Percentiles rank a stretch among this genome's conserved stretches.
phyloP scores from a whole-genome alignment of 2,888 invertebrate genomes.

The Epinotia bilunana region DNA sequence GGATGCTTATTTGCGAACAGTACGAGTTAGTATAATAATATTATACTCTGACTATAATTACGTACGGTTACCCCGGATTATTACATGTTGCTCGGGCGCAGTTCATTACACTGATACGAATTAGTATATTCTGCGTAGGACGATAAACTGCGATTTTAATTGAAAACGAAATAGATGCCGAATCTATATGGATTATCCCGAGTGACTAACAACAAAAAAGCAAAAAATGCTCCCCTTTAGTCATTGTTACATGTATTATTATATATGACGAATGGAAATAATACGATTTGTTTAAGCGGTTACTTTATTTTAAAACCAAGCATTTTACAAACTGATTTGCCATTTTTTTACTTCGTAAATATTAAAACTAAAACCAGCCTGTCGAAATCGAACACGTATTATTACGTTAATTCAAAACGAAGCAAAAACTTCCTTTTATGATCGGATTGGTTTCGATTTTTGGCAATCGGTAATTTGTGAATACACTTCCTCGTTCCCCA shows the following conservation, averaged over 20 bases:
- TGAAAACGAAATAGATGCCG: conserved; percentile 41
- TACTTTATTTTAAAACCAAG: no score
- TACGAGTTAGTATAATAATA: conserved; percentile 4
- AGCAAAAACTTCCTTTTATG: conserved; percentile 55
- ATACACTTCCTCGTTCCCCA: conserved; percentile 74
- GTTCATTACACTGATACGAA: conserved; percentile 61
- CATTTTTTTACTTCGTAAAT: neutral
- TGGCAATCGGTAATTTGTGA: conserved; percentile 69
- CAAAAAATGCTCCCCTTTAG: conserved; percentile 12
- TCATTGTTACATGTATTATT: neutral
- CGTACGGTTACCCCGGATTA: conserved; percentile 42
- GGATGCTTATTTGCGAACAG: conserved; percentile 29
- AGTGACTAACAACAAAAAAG: neutral
- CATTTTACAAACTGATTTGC: neutral
- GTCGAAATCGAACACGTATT: conserved; percentile 65
- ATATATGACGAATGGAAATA: neutral
- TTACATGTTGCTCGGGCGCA: conserved; percentile 34
- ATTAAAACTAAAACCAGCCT: conserved; percentile 65
- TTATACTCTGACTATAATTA: conserved; percentile 29
- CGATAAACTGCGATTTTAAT: conserved; percentile 60
- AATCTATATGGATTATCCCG: neutral
- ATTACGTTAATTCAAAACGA: conserved; percentile 56
- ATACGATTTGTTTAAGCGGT: neutral
- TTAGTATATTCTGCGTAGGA: conserved; percentile 62
- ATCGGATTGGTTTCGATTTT: conserved; percentile 65